Evolutionary conservation across 1,140 invertebrate species (phyloP).

Genomic region (Arctopsyche grandis): DNA sequence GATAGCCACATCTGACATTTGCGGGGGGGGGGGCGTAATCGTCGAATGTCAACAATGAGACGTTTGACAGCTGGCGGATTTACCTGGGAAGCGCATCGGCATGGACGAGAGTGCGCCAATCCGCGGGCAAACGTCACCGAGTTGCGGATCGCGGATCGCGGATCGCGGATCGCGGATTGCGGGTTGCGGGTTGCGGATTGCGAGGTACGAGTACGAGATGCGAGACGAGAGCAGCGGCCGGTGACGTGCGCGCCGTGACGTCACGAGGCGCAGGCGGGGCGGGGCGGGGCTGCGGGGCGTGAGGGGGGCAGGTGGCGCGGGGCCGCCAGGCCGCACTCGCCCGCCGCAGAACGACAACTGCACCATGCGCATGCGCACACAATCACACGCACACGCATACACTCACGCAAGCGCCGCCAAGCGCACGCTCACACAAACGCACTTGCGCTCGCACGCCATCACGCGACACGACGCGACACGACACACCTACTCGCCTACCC

Average conservation of each 20-base stretch:
- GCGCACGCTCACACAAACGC: not conserved
- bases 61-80: not conserved
- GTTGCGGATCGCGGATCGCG: too few relatives aligned
- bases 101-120: not conserved
- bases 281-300: not conserved
- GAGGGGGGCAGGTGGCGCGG: not conserved
- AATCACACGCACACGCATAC: not conserved
- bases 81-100: not conserved
- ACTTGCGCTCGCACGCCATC: not conserved
- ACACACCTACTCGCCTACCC: not conserved
- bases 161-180: too few relatives aligned
- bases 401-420: not conserved
- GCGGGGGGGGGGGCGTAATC: not conserved
- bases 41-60: not conserved
- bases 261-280: not conserved
- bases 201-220: too few relatives aligned
- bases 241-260: not conserved
- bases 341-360: slow-evolving; percentile 2
- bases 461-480: not conserved
- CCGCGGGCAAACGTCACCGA: not conserved
- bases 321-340: not conserved
- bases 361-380: too few relatives aligned
- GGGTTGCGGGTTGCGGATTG: too few relatives aligned
- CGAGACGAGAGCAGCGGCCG: not conserved
- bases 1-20: not conserved